Evolutionary conservation across 2,113 vertebrate species (phyloP).

Genomic region (Suncus etruscus): DNA sequence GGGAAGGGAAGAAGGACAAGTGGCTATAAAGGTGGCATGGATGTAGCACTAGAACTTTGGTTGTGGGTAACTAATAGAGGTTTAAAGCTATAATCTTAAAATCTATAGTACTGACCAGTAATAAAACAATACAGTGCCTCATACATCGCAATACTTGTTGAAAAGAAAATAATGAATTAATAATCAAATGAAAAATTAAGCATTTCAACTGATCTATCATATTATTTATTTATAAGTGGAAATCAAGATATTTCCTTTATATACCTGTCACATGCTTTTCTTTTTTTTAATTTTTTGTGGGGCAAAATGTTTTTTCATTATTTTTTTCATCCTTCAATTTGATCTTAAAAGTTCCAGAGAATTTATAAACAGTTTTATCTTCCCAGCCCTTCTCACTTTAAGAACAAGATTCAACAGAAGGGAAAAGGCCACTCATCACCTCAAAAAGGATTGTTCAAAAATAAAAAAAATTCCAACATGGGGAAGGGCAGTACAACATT

Average conservation of each 20-base stretch:
- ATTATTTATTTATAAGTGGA: background rate
- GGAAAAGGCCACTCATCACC: background rate
- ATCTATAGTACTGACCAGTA: too few relatives aligned
- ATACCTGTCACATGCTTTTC: too few relatives aligned
- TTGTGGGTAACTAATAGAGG: too few relatives aligned
- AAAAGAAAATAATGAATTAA: background rate
- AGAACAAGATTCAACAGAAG: background rate
- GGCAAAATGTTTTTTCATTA: too few relatives aligned
- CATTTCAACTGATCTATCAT: background rate
- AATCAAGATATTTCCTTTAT: background rate
- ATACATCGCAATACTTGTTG: background rate
- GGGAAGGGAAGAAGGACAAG: too few relatives aligned
- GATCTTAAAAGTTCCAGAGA: background rate
- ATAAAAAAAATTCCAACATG: background rate
- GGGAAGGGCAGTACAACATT: background rate
- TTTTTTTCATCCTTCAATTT: conserved; percentile 23
- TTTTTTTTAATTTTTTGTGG: too few relatives aligned
- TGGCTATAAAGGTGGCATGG: too few relatives aligned
- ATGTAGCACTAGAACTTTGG: too few relatives aligned
- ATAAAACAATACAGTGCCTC: too few relatives aligned
- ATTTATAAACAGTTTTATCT: background rate
- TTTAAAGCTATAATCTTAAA: too few relatives aligned
- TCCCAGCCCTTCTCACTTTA: background rate
- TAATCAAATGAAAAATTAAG: background rate
- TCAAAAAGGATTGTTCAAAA: background rate